phyloP scores from a whole-genome alignment of 1,140 invertebrate genomes.

The Rhopalosiphum maidis region DNA sequence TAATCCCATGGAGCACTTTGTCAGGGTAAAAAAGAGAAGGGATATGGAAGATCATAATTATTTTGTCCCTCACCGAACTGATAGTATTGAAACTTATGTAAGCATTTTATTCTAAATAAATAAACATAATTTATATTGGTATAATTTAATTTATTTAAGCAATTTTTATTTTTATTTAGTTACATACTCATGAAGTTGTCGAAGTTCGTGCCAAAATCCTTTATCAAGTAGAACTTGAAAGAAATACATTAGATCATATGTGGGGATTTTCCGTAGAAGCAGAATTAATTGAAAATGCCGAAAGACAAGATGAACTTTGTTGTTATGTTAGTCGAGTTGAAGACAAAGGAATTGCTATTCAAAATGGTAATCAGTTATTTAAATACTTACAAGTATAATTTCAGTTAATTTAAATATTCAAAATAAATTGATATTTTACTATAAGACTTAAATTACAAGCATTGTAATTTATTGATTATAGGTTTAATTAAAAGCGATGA shows the following conservation, averaged over 20 bases:
- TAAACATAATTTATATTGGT: not conserved
- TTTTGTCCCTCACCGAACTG: constrained; percentile 90
- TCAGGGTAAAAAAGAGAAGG: constrained; percentile 90
- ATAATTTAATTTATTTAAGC: not conserved
- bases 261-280: constrained; percentile 98
- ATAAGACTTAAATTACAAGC: not conserved
- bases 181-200: constrained; percentile 93
- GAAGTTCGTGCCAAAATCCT: constrained; percentile 96
- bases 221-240: constrained; percentile 93
- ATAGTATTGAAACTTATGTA: constrained; percentile 94
- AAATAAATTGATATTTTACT: not conserved
- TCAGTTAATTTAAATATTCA: not conserved
- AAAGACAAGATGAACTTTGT: constrained; percentile 94
- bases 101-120: constrained; percentile 64
- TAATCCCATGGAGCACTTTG: constrained; percentile 93
- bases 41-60: constrained; percentile 96
- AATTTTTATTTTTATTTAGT: constrained; percentile 66
- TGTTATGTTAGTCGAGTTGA: constrained; percentile 95
- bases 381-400: too few relatives aligned
- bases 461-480: constrained; percentile 63
- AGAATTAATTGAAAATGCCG: constrained; percentile 93
- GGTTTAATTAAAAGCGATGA: constrained; percentile 97
- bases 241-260: constrained; percentile 89
- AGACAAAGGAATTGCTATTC: constrained; percentile 92
- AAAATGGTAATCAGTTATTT: constrained; percentile 77